Evolutionary conservation across 2,888 invertebrate species (phyloP).

Genomic region (Pterostichus madidus): DNA sequence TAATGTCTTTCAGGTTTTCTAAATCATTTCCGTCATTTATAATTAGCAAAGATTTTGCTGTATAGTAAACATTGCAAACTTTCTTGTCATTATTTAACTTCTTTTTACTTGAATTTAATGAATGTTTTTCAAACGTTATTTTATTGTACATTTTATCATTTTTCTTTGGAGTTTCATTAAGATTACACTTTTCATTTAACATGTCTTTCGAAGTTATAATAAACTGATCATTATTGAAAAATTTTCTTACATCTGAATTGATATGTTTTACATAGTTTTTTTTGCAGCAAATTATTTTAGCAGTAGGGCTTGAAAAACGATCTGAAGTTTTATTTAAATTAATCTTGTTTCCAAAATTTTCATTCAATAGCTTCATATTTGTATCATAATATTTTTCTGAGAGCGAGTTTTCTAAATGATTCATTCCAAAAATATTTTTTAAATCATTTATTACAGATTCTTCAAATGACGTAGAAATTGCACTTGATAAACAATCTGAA

Average conservation of each 20-base stretch:
- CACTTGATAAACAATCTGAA: neutral
- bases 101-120: slow-evolving; percentile 5
- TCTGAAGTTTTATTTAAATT: neutral
- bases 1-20: neutral
- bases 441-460: neutral
- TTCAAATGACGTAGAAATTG: neutral
- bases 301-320: neutral
- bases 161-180: slow-evolving; percentile 11
- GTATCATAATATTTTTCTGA: neutral
- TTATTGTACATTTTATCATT: slow-evolving; percentile 19
- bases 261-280: neutral
- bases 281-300: slow-evolving; percentile 14
- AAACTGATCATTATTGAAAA: neutral
- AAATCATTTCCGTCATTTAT: neutral
- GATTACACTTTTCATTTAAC: neutral
- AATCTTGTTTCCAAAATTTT: slow-evolving; percentile 23
- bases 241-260: neutral
- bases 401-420: neutral
- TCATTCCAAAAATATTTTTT: slow-evolving; percentile 21
- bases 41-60: neutral
- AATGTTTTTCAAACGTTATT: neutral
- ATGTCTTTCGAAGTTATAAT: neutral
- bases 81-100: slow-evolving; percentile 13
- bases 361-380: slow-evolving; percentile 15
- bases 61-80: neutral